A percentile compares a stretch with the other conserved stretches of the same genome.
Evolutionary conservation across 2,797 vertebrate genomes (phyloP).

Genomic region (Jordanella pulchra): DNA sequence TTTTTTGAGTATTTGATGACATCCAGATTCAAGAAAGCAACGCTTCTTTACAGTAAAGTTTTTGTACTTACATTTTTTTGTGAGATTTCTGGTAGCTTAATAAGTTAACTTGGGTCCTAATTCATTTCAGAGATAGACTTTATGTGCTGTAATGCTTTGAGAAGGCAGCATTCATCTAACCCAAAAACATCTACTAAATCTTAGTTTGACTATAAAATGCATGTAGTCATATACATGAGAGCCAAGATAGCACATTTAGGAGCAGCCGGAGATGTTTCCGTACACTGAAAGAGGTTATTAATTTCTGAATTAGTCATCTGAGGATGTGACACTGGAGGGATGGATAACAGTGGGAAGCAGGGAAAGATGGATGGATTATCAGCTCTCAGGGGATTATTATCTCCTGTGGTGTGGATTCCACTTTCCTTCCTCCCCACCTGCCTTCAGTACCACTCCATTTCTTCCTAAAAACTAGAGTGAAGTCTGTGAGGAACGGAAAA

Average conservation of each 20-base stretch:
- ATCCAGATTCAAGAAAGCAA: slow-evolving; percentile 2
- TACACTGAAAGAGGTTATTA: slow-evolving; percentile 58
- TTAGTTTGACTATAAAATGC: slow-evolving; percentile 45
- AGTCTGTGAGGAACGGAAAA: slow-evolving; percentile 14
- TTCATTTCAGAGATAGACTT: slow-evolving; percentile 33
- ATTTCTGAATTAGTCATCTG: slow-evolving; percentile 68
- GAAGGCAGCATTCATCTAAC: slow-evolving; percentile 29
- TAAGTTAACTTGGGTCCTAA: slow-evolving; percentile 53
- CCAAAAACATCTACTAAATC: slow-evolving; percentile 48
- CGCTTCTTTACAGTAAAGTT: slow-evolving; percentile 16
- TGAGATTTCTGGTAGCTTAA: slow-evolving; percentile 49
- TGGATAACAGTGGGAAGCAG: slow-evolving; percentile 73
- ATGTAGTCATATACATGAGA: slow-evolving; percentile 26
- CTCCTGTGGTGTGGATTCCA: slow-evolving; percentile 73
- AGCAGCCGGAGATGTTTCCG: slow-evolving; percentile 69
- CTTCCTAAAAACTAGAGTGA: slow-evolving; percentile 36
- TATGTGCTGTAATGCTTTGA: slow-evolving; percentile 38
- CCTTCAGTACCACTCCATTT: slow-evolving; percentile 26
- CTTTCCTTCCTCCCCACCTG: slow-evolving; percentile 48
- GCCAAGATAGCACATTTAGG: slow-evolving; percentile 33
- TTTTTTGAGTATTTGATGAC: slow-evolving; percentile 15
- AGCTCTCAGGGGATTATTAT: slow-evolving; percentile 78
- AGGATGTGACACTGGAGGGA: slow-evolving; percentile 63
- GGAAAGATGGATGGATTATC: slow-evolving; percentile 76
- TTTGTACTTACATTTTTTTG: slow-evolving; percentile 38